Percentiles rank a stretch among this genome's conserved stretches.
Conservation (phyloP, 2,797 vertebrate species). For the Huso huso region DNA sequence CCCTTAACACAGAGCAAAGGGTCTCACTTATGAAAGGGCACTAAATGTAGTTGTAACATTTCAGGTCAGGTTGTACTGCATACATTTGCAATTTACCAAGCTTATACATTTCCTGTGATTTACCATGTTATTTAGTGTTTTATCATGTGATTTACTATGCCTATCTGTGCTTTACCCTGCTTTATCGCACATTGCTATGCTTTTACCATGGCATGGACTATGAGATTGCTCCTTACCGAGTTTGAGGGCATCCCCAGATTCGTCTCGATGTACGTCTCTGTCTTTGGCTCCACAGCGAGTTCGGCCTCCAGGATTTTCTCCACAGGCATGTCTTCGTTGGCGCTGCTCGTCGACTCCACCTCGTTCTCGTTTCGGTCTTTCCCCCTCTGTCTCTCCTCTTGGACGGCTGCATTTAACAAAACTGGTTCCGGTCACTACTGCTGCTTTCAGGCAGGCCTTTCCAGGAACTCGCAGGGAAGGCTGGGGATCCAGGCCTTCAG, state of each 20-base stretch:
- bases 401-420: constrained; percentile 81
- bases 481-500: too few species aligned
- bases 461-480: not conserved
- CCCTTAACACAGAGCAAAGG: too few species aligned
- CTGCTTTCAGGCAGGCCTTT: constrained; percentile 28
- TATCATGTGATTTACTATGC: too few species aligned
- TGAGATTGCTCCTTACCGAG: constrained; percentile 68
- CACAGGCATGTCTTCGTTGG: constrained; percentile 96
- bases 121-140: too few species aligned
- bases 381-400: constrained; percentile 93
- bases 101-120: too few species aligned
- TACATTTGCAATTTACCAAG: too few species aligned
- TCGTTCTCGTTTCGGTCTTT: constrained; percentile 90
- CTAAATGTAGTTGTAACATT: too few species aligned
- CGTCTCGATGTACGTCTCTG: constrained; percentile 90
- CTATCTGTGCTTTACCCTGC: too few species aligned
- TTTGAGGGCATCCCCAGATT: constrained; percentile 79
- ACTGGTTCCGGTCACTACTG: constrained; percentile 72
- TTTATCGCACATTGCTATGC: too few species aligned
- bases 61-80: too few species aligned
- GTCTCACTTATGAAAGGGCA: too few species aligned
- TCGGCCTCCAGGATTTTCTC: constrained; percentile 97
- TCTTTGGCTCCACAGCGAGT: constrained; percentile 95
- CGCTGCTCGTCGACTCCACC: constrained; percentile 86
- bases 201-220: too few species aligned